Evolutionary conservation across 2,888 invertebrate genomes (phyloP).

Genomic region (Ligdia adustata): DNA sequence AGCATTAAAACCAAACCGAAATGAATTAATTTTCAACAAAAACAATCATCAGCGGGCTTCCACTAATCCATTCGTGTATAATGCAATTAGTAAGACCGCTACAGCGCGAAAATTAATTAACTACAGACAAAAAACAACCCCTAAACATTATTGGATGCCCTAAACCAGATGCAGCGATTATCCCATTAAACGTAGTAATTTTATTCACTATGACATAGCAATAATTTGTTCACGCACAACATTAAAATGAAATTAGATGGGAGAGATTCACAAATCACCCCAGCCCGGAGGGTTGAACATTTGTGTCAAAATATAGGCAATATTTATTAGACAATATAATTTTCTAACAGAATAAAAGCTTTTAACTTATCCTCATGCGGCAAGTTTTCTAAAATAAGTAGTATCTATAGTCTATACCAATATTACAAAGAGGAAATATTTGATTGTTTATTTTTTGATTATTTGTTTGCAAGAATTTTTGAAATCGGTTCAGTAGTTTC

Average conservation of each 20-base stretch:
- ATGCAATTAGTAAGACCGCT: constrained; percentile 63
- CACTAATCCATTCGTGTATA: constrained; percentile 64
- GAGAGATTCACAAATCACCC: constrained; percentile 57
- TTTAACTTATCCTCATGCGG: no score
- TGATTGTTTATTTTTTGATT: no score
- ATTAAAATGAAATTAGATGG: constrained; percentile 76
- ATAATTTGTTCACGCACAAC: constrained; percentile 79
- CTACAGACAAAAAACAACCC: constrained; percentile 64
- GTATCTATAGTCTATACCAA: no score
- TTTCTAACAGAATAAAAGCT: constrained; percentile 1
- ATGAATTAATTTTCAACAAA: constrained; percentile 43
- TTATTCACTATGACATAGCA: constrained; percentile 75
- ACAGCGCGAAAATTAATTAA: constrained; percentile 69
- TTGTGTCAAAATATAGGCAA: constrained; percentile 74
- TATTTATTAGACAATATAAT: constrained; percentile 42
- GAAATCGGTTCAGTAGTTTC: no score
- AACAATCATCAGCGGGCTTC: constrained; percentile 58
- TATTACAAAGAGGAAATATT: no score
- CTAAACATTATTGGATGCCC: constrained; percentile 30
- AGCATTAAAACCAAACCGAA: constrained; percentile 35
- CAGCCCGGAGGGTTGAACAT: constrained; percentile 59
- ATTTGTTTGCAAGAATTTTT: no score
- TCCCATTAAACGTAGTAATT: constrained; percentile 67
- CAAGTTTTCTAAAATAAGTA: no score
- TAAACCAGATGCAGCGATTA: constrained; percentile 73